These are phyloP conservation scores for Anas capensis DNA, from an alignment of 2,797 vertebrate species.

Conservation along the genomic window DNA sequence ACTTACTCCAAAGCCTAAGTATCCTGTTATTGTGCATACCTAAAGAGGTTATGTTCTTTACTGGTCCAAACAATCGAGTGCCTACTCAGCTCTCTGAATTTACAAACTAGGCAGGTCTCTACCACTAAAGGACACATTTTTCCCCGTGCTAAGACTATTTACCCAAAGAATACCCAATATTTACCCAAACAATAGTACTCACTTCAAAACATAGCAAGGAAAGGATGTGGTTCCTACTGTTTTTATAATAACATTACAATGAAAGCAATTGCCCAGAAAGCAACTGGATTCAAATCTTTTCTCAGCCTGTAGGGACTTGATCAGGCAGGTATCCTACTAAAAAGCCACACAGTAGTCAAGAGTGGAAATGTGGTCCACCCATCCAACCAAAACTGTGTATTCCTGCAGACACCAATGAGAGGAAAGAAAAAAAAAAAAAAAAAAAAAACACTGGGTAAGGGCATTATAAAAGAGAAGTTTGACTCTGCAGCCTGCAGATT, in stretches of 20 bases:
- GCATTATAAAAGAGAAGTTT: neutral
- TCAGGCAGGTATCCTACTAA: neutral
- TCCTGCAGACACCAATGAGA: neutral
- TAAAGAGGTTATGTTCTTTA: neutral
- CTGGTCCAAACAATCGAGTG: neutral
- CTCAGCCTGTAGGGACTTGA: neutral
- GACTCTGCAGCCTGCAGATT: neutral
- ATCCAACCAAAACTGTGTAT: neutral
- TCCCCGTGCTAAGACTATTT: neutral
- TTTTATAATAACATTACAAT: neutral
- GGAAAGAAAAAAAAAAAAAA: neutral
- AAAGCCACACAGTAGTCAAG: neutral
- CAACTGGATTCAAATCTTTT: neutral
- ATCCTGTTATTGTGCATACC: slow-evolving; percentile 37
- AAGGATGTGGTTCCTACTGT: neutral
- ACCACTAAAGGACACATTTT: neutral
- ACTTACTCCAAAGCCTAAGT: slow-evolving; percentile 35
- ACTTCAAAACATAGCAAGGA: neutral
- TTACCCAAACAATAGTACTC: neutral
- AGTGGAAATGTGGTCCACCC: neutral
- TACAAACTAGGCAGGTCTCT: neutral
- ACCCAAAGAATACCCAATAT: neutral
- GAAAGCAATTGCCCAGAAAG: neutral
- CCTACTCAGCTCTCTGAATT: neutral
- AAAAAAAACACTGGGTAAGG: neutral